Evolutionary conservation across 2,113 vertebrate species (phyloP).

Genomic region (Leuciscus idus): DNA sequence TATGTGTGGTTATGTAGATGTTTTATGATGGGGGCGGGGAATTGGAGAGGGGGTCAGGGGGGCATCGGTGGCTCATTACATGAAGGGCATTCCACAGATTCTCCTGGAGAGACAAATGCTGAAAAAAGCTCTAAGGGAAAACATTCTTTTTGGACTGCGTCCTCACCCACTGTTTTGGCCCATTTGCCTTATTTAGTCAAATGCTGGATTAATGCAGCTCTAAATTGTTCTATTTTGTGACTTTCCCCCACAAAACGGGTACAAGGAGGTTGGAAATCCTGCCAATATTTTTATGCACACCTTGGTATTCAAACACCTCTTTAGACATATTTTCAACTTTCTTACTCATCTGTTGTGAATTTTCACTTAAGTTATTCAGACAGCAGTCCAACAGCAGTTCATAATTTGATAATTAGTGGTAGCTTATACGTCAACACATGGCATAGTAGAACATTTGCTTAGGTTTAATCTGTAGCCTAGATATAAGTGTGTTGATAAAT

Average conservation of each 20-base stretch:
- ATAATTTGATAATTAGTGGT: not conserved
- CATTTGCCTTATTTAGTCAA: conserved; percentile 75
- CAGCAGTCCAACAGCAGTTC: not conserved
- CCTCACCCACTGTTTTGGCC: conserved; percentile 65
- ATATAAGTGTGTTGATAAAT: not conserved
- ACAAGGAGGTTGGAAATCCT: not conserved
- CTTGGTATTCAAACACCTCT: conserved; percentile 24
- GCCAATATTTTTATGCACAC: conserved; percentile 26
- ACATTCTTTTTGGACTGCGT: conserved; percentile 69
- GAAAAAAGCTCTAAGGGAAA: conserved; percentile 52
- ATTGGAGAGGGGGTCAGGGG: conserved; percentile 56
- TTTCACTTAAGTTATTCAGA: not conserved
- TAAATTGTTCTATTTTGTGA: conserved; percentile 24
- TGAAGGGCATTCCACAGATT: conserved; percentile 75
- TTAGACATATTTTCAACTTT: not conserved
- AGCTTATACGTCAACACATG: not conserved
- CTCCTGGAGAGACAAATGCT: conserved; percentile 53
- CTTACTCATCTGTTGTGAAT: conserved; percentile 1
- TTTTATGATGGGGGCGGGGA: conserved; percentile 59
- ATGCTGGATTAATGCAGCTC: conserved; percentile 57
- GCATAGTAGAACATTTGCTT: not conserved
- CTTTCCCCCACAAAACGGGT: conserved; percentile 12
- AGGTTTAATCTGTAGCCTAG: not conserved
- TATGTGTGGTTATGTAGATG: conserved; percentile 53
- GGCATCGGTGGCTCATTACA: conserved; percentile 60